These are phyloP conservation scores for Leptocoma aspasia DNA, from an alignment of 2,113 vertebrate species.

Conservation along the genomic window DNA sequence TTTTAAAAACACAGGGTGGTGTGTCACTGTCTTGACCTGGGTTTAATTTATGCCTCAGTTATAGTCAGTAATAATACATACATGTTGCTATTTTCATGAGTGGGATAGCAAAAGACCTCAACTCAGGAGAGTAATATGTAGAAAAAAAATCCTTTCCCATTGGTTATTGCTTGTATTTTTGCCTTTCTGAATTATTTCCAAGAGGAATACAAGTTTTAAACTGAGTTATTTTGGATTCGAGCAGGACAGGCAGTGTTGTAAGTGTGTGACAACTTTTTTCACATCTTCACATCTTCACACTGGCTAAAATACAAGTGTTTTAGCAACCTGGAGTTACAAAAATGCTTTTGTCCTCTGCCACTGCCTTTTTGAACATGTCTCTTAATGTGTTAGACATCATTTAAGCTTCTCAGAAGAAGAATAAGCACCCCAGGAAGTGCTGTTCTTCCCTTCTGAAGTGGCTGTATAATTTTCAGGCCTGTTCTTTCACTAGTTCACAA, in stretches of 20 bases:
- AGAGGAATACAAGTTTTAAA: background rate
- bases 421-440: background rate
- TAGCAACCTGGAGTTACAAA: background rate
- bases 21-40: background rate
- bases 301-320: background rate
- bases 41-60: accelerated
- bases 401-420: background rate
- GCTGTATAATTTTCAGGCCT: background rate
- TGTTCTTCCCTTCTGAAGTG: background rate
- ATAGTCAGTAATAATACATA: background rate
- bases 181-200: background rate
- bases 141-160: background rate
- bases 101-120: background rate
- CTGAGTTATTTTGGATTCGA: background rate
- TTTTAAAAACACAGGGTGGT: background rate
- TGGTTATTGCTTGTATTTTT: background rate
- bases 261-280: background rate
- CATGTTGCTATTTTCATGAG: background rate
- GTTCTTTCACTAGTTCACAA: background rate
- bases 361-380: background rate
- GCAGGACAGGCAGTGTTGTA: background rate
- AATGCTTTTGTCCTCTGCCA: background rate
- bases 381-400: background rate
- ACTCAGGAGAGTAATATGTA: background rate
- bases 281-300: background rate